Evolutionary conservation across 2,113 vertebrate genomes (phyloP), one percentile per base, ranked within the genome.

Genomic region (Astur gentilis): DNA sequence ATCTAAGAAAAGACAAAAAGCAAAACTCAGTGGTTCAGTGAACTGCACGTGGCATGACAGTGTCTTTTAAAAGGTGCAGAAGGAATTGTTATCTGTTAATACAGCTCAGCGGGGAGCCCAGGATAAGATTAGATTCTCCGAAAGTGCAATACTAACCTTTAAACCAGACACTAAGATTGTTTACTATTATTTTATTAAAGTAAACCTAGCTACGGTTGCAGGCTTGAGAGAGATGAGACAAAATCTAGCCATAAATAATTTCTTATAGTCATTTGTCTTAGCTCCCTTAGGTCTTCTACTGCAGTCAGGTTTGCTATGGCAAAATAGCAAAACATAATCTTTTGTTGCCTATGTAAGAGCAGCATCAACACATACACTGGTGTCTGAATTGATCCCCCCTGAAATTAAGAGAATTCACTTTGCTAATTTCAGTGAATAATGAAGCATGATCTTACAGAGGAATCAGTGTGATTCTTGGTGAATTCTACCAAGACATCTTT

Each of bases 231-330:
- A 82, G 47, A 79, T 21, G 44, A 92, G 44, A 76, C 36, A 91
- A 90, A 87, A 91, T 38, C 44, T 76, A 75, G 15, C 26, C 42
- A 54, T 78, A 96, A 95, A 94, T 95, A 86, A 94, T 71, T 79
- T 55, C 76, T 82, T 42, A 31, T 32, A 83, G 32, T 16, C 38
- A 73, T 91, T 91, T 89, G 11, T 57, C 61, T 87, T 78, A 49
- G 29, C 21, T 90, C 66, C 73, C 65, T 83, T 44, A 89, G 22
- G 40, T 84, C 31, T 73, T 71, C n/a, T 84, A 9, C 11, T 82
- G 72, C 31, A 29, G 47, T 49, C 34, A 57, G 20, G 23, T 82
- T 79, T 69, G 26, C 21, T 71, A 5, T 4, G 79, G 57, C 32
- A 89, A 78, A 89, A 38, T 32, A 67, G 60, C 29, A 92, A 90